These are phyloP conservation scores for Drosophila putrida DNA, from an alignment of 2,888 invertebrate genomes.

Conservation along the genomic window DNA sequence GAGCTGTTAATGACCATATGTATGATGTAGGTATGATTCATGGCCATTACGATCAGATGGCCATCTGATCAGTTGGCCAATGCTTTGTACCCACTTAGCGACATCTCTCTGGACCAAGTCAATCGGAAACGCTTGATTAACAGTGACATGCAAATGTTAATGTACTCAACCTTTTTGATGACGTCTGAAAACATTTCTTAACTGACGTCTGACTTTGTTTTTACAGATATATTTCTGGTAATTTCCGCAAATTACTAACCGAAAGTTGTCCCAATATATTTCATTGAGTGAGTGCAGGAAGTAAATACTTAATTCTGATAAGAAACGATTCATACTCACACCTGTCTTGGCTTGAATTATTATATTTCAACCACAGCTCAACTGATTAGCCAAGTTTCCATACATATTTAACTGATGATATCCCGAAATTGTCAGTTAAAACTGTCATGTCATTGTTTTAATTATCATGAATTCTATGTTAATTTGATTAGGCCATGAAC, in stretches of 20 bases:
- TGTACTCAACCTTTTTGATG: constrained; percentile 29
- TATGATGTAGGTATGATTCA: constrained; percentile 42
- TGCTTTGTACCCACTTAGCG: constrained; percentile 30
- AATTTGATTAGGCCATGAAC: constrained; percentile 23
- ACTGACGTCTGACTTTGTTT: constrained; percentile 28
- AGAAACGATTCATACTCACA: constrained; percentile 22
- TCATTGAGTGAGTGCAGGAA: constrained; percentile 20
- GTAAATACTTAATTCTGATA: constrained; percentile 24
- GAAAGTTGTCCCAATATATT: constrained; percentile 7
- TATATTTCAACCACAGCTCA: too few relatives aligned
- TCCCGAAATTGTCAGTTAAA: constrained; percentile 9
- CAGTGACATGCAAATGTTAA: constrained; percentile 40
- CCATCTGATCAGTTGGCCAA: constrained; percentile 23
- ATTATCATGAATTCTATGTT: not conserved
- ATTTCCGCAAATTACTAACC: constrained; percentile 9
- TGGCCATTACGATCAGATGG: constrained; percentile 22
- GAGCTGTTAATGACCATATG: not conserved
- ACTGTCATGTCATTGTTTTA: constrained; percentile 10
- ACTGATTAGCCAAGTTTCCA: too few relatives aligned
- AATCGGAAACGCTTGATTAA: constrained; percentile 43
- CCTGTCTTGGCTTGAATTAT: constrained; percentile 25
- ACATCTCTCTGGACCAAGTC: constrained; percentile 12
- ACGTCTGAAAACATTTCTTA: constrained; percentile 22
- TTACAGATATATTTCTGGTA: constrained; percentile 5
- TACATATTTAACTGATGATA: not conserved